Percentiles rank a stretch among this genome's conserved stretches.
phyloP scores from a whole-genome alignment of 2,888 invertebrate genomes.

The Eudemis profundana region DNA sequence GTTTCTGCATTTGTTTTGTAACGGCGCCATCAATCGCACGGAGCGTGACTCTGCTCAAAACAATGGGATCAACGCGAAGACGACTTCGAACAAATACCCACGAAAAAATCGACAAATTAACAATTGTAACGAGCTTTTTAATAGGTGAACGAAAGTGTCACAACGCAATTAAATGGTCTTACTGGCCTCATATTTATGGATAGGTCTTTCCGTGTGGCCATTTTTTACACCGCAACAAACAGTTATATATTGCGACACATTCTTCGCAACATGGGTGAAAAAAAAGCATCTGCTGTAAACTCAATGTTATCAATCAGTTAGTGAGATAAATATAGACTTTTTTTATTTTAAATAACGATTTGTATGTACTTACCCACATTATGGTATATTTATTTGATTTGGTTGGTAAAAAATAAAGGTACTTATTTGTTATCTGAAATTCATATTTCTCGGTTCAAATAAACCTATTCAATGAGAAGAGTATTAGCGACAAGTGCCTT shows the following conservation, averaged over 20 bases:
- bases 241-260: neutral
- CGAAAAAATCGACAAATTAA: slow-evolving; percentile 39
- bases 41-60: slow-evolving; percentile 81
- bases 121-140: slow-evolving; percentile 44
- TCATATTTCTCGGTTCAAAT: too few species aligned
- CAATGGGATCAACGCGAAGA: slow-evolving; percentile 74
- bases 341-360: too few species aligned
- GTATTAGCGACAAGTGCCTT: too few species aligned
- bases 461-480: too few species aligned
- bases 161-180: slow-evolving; percentile 12
- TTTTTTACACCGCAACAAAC: neutral
- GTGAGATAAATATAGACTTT: neutral
- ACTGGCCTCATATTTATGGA: neutral
- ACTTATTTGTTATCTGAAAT: too few species aligned
- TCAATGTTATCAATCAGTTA: neutral
- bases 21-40: slow-evolving; percentile 66
- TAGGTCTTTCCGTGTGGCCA: neutral
- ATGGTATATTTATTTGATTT: too few species aligned
- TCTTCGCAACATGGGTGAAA: neutral
- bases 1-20: slow-evolving; percentile 62
- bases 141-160: slow-evolving; percentile 37
- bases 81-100: slow-evolving; percentile 67
- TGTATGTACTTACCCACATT: too few species aligned
- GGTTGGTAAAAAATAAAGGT: too few species aligned
- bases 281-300: neutral